Conservation (phyloP, 1,140 invertebrate genomes). For the Mizuhopecten yessoensis region DNA sequence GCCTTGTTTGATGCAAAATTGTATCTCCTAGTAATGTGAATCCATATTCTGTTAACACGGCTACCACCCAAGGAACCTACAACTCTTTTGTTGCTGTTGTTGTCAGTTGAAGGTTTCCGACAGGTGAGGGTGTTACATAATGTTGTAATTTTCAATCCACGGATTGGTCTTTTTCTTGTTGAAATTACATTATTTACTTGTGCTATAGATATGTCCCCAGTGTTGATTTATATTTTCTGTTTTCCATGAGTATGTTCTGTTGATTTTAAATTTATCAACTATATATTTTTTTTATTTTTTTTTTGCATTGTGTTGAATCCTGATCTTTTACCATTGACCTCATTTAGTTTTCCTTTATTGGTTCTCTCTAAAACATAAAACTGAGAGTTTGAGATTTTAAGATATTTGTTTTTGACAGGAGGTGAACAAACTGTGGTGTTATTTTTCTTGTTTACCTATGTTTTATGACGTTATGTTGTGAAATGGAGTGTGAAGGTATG, state of each 20-base stretch:
- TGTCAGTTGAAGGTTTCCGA: neutral
- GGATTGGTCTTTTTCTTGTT: neutral
- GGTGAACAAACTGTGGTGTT: neutral
- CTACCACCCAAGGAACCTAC: neutral
- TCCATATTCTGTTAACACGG: neutral
- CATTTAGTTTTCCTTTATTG: neutral
- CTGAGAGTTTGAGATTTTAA: neutral
- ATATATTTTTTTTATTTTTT: neutral
- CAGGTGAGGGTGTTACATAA: too few species aligned
- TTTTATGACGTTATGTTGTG: neutral
- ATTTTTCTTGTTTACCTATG: neutral
- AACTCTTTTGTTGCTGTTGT: neutral
- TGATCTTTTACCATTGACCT: neutral
- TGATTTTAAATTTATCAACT: neutral
- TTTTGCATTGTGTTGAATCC: too few species aligned
- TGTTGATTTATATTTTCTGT: neutral
- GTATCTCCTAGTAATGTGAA: too few species aligned
- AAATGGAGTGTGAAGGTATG: neutral
- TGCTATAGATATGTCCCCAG: neutral
- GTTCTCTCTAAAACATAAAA: neutral
- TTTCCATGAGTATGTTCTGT: neutral
- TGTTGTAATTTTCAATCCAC: too few species aligned
- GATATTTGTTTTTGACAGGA: neutral
- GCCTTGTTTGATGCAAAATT: too few species aligned
- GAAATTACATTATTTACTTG: neutral